These are phyloP conservation scores for Stylophora pistillata DNA, from an alignment of 64 coral and sea anemone species.

Conservation along the genomic window DNA sequence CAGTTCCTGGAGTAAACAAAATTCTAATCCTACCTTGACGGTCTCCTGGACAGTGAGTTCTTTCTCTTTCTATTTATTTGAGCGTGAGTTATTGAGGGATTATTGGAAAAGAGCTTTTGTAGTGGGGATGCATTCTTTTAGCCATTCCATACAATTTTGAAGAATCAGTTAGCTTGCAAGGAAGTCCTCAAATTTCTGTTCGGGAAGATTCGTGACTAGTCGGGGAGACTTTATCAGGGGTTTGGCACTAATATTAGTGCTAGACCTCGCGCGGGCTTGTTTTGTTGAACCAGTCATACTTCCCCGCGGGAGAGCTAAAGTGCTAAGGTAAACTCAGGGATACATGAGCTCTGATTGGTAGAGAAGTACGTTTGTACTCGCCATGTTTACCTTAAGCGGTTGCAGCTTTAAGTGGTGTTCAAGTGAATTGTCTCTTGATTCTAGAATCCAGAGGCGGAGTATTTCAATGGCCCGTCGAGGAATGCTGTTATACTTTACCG, in stretches of 20 bases:
- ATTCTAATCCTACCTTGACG: neutral
- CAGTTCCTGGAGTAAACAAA: conserved; percentile 1
- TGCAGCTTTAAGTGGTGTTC: neutral
- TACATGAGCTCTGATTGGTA: too few species aligned
- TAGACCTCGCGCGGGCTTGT: neutral
- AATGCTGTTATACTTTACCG: neutral
- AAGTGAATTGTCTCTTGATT: too few species aligned
- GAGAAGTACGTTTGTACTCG: too few species aligned
- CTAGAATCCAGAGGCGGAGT: neutral
- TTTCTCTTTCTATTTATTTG: neutral
- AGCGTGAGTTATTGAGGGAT: neutral
- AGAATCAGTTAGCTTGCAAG: neutral
- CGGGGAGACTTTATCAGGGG: too few species aligned
- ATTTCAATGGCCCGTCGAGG: conserved; percentile 8
- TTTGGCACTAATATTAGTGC: too few species aligned
- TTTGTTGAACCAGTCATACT: neutral
- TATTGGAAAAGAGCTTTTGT: neutral
- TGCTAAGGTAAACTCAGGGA: too few species aligned
- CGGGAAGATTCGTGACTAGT: too few species aligned
- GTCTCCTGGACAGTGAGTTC: neutral
- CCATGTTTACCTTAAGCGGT: too few species aligned
- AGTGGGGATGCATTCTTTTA: too few species aligned
- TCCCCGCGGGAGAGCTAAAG: neutral
- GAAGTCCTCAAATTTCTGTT: too few species aligned
- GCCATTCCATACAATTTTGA: too few species aligned